A percentile compares a stretch with the other conserved stretches of the same genome.
phyloP scores from a whole-genome alignment of 2,797 vertebrate species.

The Mormyrus hasselquistii region DNA sequence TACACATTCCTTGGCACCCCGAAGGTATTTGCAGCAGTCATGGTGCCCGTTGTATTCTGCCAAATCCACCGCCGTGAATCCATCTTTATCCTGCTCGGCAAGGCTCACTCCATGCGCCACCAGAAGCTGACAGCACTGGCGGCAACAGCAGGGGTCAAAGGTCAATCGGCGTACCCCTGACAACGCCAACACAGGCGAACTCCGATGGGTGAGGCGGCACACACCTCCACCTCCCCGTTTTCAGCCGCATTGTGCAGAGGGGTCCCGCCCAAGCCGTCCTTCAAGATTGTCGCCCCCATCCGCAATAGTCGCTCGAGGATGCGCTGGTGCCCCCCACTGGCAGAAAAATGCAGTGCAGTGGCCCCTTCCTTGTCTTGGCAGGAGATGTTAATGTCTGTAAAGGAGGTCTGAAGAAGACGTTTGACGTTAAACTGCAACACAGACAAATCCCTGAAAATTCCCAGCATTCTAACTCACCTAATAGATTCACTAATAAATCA shows the following conservation, averaged over 20 bases:
- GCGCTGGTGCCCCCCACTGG: slow-evolving; percentile 68
- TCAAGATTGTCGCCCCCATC: slow-evolving; percentile 61
- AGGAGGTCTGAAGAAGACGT: slow-evolving; percentile 28
- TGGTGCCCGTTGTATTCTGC: slow-evolving; percentile 48
- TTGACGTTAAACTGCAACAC: not conserved
- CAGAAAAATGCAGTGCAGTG: slow-evolving; percentile 70
- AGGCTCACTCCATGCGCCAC: slow-evolving; percentile 44
- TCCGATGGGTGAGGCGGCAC: not conserved
- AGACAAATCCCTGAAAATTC: not conserved
- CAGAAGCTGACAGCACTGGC: slow-evolving; percentile 51
- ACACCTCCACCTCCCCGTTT: slow-evolving; percentile 69
- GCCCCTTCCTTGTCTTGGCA: slow-evolving; percentile 64
- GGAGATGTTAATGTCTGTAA: slow-evolving; percentile 58
- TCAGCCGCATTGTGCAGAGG: slow-evolving; percentile 67
- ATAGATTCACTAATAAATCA: not conserved
- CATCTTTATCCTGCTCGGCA: slow-evolving; percentile 40
- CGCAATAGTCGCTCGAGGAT: slow-evolving; percentile 72
- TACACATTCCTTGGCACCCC: slow-evolving; percentile 37
- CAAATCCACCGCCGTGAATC: slow-evolving; percentile 40
- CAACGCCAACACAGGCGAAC: not conserved
- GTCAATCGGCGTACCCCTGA: not conserved
- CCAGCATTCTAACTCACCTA: not conserved
- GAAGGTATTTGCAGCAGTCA: slow-evolving; percentile 44
- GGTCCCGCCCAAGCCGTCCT: slow-evolving; percentile 63
- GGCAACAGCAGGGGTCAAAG: not conserved